Evolutionary conservation across 2,113 vertebrate genomes (phyloP), one percentile per base, ranked within the genome.

Genomic region (Lasiurus cinereus): DNA sequence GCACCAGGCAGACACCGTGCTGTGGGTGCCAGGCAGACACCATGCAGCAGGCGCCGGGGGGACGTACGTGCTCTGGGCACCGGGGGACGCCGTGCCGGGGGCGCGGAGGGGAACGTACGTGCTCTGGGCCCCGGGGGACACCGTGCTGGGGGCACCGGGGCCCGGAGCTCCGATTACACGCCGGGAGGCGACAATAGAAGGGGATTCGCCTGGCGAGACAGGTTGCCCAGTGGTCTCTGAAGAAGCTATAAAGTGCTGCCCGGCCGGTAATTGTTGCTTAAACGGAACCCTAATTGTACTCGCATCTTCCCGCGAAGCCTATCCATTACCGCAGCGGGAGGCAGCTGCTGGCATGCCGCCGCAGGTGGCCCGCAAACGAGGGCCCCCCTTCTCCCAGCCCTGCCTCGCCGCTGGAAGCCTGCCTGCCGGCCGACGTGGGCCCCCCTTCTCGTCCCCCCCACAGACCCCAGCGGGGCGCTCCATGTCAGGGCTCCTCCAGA

Each of bases 291-390:
- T 82, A 74, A 82, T n/a, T 22, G 46, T 18, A 11, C 10, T 52
- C 22, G 0, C 21, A 2, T 31, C 59, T 84, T 67, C 69, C 79
- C 1, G 19, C 22, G 52, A 7, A 54, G n/a, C 56, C 48, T 18
- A 1, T 0, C 48, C 15, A 11, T 3, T 29, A 36, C 52, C 29
- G 13, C 29, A 54, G 0, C 1, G 4, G 50, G 10, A 3, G n/a
- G 5, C 1, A 39, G 39, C 39, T 39, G 39, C 39, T 39, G 39
- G 39, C 39, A 39, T 5, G 39, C 39, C 39, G 24, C 15, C 21
- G 1, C 0, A 0, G 33, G 33, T 0, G 0, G 36, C 39, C 33
- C 82, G 18, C 15, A 1, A 4, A 27, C 2, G 6, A n/a, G 3
- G 27, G 33, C 16, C 27, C 0, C 3, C 1, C 10, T 18, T 18